phyloP scores from a whole-genome alignment of 2,113 vertebrate genomes.

The Papio anubis region DNA sequence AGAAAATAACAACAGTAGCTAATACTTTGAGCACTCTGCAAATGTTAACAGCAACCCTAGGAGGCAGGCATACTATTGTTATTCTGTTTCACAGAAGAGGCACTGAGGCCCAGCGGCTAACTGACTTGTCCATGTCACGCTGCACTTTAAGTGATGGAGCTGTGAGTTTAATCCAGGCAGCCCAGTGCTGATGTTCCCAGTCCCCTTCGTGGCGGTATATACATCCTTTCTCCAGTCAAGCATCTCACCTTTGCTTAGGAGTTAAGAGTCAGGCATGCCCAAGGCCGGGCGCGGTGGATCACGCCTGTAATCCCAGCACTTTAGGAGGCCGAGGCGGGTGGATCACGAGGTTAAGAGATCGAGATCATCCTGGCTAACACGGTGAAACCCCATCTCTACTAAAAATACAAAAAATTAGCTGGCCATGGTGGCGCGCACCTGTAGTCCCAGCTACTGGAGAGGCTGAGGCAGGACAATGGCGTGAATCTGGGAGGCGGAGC shows the following conservation, averaged over 20 bases:
- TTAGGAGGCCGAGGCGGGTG: rapidly evolving
- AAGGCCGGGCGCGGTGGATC: not conserved
- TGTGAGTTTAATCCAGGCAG: not conserved
- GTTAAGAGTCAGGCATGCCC: not conserved
- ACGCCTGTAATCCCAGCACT: too few relatives aligned
- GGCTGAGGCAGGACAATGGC: too few relatives aligned
- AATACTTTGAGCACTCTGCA: not conserved
- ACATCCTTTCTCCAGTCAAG: not conserved
- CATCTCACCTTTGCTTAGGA: not conserved
- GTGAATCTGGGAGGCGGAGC: too few relatives aligned
- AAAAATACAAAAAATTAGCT: too few relatives aligned
- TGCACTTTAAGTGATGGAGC: not conserved
- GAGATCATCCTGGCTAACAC: too few relatives aligned
- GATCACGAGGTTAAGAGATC: too few relatives aligned
- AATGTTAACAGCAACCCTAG: not conserved
- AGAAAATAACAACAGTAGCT: not conserved
- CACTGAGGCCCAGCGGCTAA: not conserved
- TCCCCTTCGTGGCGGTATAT: not conserved
- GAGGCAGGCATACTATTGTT: not conserved
- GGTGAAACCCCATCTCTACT: too few relatives aligned
- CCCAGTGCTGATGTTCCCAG: not conserved
- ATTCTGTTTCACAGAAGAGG: not conserved
- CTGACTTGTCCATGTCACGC: not conserved
- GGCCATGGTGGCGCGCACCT: too few relatives aligned
- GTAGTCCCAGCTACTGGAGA: too few relatives aligned